Evolutionary conservation across 1,140 invertebrate species (phyloP), one percentile per base, ranked within the genome.

Genomic region (Drosophila aff.): DNA sequence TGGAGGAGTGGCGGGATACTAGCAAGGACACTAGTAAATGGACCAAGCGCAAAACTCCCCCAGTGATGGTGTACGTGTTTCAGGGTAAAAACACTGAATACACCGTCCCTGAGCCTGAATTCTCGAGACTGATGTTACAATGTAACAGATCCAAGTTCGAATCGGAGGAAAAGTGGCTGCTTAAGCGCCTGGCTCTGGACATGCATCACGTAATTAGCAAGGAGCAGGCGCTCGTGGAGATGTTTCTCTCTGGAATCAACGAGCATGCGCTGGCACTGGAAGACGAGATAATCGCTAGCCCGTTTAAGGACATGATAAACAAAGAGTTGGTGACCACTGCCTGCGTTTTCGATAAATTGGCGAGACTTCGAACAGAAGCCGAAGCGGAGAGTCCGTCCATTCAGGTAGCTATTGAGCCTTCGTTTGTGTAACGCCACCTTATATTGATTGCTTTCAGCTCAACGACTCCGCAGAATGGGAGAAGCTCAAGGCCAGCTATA

Each of bases 61-160:
- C 79, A 5, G 91, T 79, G 3, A 92, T 92, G 91, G 3, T 80
- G 2, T 92, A 80, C 57, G 50, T 87, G 3, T 68, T 86, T 21
- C 61, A 76, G 41, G 47, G 26, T 2, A 55, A 3, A n/a, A 13
- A 31, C 1, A 50, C 46, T 13, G 4, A 23, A 4, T 85, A 72
- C 43, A 40, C 5, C 1, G 28, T 18, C 16, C 49, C 65, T 10
- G 13, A 28, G 5, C 67, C 75, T 8, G 40, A 16, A 18, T 41
- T 76, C 1, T 63, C 85, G 0, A 1, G 21, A 3, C 23, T 71
- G 16, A 46, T 90, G n/a, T 26, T 21, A 0, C 16, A 49, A 10
- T 82, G 55, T 44, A 49, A 36, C 4, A 4, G 2, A 3, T 23
- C 4, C 5, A 44, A 43, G 33, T 46, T 64, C 15, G 1, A 46